Base-by-base conservation (phyloP, 1,140 invertebrate genomes). In the Microplitis mediator region DNA sequence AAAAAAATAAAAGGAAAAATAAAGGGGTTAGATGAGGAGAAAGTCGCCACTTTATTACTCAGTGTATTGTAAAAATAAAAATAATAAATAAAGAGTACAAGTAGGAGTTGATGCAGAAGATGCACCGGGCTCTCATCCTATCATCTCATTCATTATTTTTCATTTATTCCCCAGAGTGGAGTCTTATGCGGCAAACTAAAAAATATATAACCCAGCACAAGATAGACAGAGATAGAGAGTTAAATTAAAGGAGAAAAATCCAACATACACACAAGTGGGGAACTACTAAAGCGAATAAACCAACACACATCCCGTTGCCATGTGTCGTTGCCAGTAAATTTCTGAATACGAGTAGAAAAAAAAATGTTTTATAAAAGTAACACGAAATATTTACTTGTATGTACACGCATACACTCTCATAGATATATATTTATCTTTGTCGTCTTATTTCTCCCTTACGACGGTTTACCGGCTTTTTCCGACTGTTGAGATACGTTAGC, bases 321-420 rank as follows among this genome's bases (percentile, higher is more conserved):
- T 75, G 75, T 72, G 70, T 64, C 63, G 70, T 23, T 31, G 63
- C 61, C 69, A 71, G 32, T 71, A 35, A 72, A 56, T 66, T 72
- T 14, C 5, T 54, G 62, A 54, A 56, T 45, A 64, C 35, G 51
- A 71, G 23, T 9, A 9, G 3, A 11, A 45, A 45, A 45, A 45
- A 45, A 9, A 45, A 45, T 9, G 39, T 45, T 3, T 6, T 35
- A 11, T 50, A 34, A 51, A 52, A 35, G 14, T 11, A 11, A 45
- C 13, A 32, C 54, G 23, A 63, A 34, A 63, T 63, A 63, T 63
- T 35, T 39, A 39, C 34, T 39, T 34, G 34, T 32, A 9, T 23
- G 60, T 13, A 45, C 35, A 36, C 32, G 32, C 16, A 67, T 67
- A 31, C 16, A 50, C 4, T 50, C 11, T 50, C 13, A n/a, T 56